Base-by-base conservation (phyloP, 2,888 invertebrate genomes). In the Diarsia dahlii region DNA sequence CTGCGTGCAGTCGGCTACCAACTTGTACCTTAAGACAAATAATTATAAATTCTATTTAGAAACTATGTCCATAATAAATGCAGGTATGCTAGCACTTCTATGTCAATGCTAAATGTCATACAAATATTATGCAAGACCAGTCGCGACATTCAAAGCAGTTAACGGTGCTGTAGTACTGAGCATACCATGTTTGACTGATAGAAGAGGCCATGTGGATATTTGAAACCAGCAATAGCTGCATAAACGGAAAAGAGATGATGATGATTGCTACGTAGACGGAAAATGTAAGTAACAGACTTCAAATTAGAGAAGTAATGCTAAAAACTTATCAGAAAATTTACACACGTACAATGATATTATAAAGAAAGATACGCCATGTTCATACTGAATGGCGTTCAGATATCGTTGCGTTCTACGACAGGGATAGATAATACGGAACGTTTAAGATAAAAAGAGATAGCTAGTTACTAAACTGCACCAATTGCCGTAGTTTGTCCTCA, bases 81-180 rank as follows among this genome's bases (percentile, higher is more conserved):
- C 15, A 58, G 60, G 23, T 13, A 67, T 52, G 34, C 60, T 20
- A 52, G 15, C 50, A 34, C 34, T 39, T 50, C 12, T 48, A 60
- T 34, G 45, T 20, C 78, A 12, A 78, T 52, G 46, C 52, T 69
- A 62, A 78, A 69, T 69, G 10, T 39, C 69, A 34, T 68, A 18
- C 20, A 45, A 28, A 20, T 48, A 79, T 79, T 62, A 70, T 79
- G 52, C 48, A 62, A 62, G 12, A 23, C 13, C 34, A 9, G 23
- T 54, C 80, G 48, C 45, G 5, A n/a, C 45, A 56, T 63, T 71
- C 9, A 39, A 56, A 45, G 28, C 48, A 56, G n/a, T 28, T 18
- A 63, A 63, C 62, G 46, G 68, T 34, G 54, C 23, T 54, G 39
- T 45, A n/a, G 18, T 23, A 20, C 28, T 45, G 13, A 20, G 48